Base-by-base conservation (phyloP, 2,113 vertebrate genomes). In the Miniopterus natalensis region DNA sequence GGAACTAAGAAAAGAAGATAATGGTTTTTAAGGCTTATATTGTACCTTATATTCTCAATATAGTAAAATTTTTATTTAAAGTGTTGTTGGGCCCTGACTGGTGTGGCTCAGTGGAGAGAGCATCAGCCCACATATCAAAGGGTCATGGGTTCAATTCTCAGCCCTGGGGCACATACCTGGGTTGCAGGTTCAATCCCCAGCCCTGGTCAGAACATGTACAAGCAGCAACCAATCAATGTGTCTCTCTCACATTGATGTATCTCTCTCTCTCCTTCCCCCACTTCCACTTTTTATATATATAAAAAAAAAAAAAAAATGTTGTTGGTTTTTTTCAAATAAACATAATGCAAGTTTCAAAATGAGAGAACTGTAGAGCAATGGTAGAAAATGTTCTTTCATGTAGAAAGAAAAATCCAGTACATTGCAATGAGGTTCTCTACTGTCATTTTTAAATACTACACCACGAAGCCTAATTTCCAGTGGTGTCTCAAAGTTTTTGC, bases 61-160 rank as follows among this genome's bases (percentile, higher is more conserved):
- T 63, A 90, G 84, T 71, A 96, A 92, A 89, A 97, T 2, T 71
- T 9, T 55, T 78, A 81, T 94, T 95, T 88, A 71, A 90, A 94
- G 77, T 1, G 27, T 7, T 77, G 36, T 36, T 36, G 36, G 36
- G 36, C 36, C 36, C 36, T 36, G 36, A 36, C 36, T 36, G 36
- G 36, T 36, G 36, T 36, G 36, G 36, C 36, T 36, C 36, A 36
- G 36, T 36, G 36, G 36, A 36, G 36, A 36, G 36, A 36, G 36
- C 36, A 36, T 36, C 36, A 36, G 36, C 36, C 36, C 36, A 36
- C 36, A 36, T 36, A 36, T 36, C 36, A 36, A 36, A 36, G 36
- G 36, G 36, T 36, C 36, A 36, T 36, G 36, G 36, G 36, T 36
- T 36, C 36, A 36, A 36, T 36, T 36, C 36, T 36, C 36, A 36